Percentiles rank a stretch among this genome's conserved stretches.
phyloP scores from a whole-genome alignment of 2,113 vertebrate species.

The Leptocoma aspasia region DNA sequence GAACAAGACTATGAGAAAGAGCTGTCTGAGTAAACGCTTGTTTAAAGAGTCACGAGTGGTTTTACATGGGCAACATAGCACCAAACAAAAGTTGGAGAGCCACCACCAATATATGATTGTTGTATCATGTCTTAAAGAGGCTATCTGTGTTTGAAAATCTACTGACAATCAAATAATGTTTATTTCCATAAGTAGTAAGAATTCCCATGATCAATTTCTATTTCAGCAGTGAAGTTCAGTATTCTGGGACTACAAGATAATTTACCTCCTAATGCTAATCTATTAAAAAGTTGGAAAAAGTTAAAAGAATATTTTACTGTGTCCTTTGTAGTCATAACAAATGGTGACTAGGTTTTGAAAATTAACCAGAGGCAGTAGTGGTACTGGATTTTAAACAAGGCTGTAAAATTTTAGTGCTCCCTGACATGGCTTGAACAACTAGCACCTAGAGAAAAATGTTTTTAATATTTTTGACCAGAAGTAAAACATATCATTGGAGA shows the following conservation, averaged over 20 bases:
- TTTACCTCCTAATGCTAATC: neutral
- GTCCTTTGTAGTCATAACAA: neutral
- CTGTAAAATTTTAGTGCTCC: neutral
- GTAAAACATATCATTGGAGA: neutral
- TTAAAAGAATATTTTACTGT: neutral
- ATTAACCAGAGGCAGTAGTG: neutral
- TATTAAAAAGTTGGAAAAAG: neutral
- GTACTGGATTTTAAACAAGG: neutral
- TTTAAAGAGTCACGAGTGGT: neutral
- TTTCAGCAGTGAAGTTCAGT: neutral
- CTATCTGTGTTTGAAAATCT: neutral
- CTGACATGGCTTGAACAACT: neutral
- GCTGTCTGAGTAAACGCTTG: fast-evolving
- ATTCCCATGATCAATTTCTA: neutral
- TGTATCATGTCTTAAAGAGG: neutral
- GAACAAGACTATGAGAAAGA: neutral
- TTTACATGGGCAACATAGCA: fast-evolving
- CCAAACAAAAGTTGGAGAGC: neutral
- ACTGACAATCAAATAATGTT: neutral
- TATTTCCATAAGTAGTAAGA: neutral
- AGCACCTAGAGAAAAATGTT: neutral
- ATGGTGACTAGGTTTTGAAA: neutral
- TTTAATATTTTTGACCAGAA: neutral
- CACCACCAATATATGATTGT: neutral
- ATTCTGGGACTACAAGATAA: neutral